phyloP scores from a whole-genome alignment of 2,888 invertebrate genomes.

The Apamea crenata region DNA sequence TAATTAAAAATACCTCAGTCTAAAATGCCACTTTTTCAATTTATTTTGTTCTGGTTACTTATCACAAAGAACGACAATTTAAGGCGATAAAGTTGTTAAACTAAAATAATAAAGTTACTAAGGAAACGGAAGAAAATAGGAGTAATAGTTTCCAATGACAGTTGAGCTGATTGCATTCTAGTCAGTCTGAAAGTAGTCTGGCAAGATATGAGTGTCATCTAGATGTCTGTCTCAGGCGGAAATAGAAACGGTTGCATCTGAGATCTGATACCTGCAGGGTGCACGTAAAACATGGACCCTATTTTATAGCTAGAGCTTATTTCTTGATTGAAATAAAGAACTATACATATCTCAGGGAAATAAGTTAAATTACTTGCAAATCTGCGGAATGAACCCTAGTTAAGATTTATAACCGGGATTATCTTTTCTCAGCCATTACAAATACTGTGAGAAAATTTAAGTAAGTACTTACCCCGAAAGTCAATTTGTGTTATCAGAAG shows the following conservation, averaged over 20 bases:
- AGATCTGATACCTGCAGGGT: neutral
- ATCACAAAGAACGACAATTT: too few relatives aligned
- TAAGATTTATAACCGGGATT: too few relatives aligned
- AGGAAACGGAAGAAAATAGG: neutral
- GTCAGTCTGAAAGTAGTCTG: conserved; percentile 10
- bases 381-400: too few relatives aligned
- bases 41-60: neutral
- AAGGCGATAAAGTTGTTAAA: neutral
- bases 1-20: neutral
- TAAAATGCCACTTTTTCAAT: neutral
- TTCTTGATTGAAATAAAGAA: neutral
- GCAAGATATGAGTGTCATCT: conserved; percentile 13
- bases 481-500: neutral
- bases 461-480: neutral
- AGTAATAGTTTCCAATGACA: neutral
- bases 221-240: conserved; percentile 2
- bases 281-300: neutral
- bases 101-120: neutral
- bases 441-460: neutral
- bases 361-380: too few relatives aligned
- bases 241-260: conserved; percentile 13
- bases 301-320: neutral
- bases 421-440: too few relatives aligned
- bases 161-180: neutral
- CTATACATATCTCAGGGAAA: too few relatives aligned